Conservation (phyloP, 2,797 vertebrate genomes). For the Artibeus lituratus region DNA sequence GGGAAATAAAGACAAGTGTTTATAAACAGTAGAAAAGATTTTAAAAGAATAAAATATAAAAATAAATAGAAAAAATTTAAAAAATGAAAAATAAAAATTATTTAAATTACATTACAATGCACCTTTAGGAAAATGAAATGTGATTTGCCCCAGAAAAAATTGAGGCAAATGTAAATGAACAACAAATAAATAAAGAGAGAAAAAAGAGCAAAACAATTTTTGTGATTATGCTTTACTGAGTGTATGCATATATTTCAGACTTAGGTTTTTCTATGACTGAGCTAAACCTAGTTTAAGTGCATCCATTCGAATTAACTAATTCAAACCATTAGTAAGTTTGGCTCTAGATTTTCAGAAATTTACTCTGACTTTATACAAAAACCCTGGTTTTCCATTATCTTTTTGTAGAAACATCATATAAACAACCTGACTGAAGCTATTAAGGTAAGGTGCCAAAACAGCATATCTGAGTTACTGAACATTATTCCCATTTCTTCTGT, state of each 20-base stretch:
- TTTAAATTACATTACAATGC: background rate
- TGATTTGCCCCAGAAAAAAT: background rate
- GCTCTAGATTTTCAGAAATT: background rate
- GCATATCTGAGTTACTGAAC: background rate
- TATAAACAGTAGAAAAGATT: no score
- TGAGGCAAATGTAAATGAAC: no score
- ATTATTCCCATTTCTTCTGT: slow-evolving; percentile 14
- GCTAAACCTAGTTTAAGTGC: background rate
- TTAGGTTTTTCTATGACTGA: background rate
- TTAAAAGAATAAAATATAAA: no score
- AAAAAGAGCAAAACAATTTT: background rate
- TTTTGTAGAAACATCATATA: slow-evolving; percentile 4
- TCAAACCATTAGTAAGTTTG: background rate
- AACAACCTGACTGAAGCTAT: background rate
- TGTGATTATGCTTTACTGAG: background rate
- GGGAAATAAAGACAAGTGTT: no score
- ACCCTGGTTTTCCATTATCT: background rate
- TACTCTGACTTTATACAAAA: slow-evolving; percentile 9
- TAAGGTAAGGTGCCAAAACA: background rate
- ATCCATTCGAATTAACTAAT: background rate
- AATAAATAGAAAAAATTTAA: no score
- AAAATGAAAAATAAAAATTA: background rate
- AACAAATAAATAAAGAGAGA: no score
- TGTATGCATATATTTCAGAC: background rate
- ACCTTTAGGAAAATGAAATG: background rate